Percentiles rank a stretch among this genome's conserved stretches.
Evolutionary conservation across 1,140 invertebrate species (phyloP).

Genomic region (Dendroctonus ponderosae): DNA sequence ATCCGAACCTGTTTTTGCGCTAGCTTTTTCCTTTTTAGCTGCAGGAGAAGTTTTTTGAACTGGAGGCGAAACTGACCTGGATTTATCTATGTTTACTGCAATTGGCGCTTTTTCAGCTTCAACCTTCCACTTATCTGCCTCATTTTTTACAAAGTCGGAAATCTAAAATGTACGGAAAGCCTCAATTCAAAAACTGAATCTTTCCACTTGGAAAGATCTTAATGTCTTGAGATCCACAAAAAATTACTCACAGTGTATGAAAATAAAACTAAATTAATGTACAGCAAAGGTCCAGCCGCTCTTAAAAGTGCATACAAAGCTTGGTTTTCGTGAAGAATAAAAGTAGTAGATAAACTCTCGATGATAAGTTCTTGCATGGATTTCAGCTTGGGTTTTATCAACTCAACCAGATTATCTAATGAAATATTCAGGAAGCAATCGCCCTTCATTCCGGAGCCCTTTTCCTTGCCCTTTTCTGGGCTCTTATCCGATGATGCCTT

Average conservation of each 20-base stretch:
- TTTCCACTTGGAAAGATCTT: no score
- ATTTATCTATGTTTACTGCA: no score
- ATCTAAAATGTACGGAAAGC: no score
- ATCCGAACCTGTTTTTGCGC: conserved; percentile 1
- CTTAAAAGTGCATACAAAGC: conserved; percentile 37
- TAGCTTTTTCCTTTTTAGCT: no score
- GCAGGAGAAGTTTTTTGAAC: no score
- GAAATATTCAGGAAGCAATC: conserved; percentile 36
- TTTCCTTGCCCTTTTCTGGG: conserved; percentile 17
- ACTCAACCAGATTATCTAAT: conserved; percentile 33
- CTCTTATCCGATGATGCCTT: conserved; percentile 30
- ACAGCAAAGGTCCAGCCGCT: conserved; percentile 37
- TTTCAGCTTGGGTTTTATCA: conserved; percentile 37
- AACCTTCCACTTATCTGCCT: no score
- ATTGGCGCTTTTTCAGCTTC: no score
- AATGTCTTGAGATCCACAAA: no score
- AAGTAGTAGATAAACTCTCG: conserved; percentile 40
- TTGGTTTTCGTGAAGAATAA: conserved; percentile 32
- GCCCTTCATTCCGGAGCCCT: background rate
- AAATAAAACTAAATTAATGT: conserved; percentile 40
- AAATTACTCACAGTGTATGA: conserved; percentile 30
- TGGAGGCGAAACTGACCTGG: no score
- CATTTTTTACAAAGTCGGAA: no score
- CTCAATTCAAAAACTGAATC: no score
- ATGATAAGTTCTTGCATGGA: conserved; percentile 38